Base-by-base conservation (phyloP, 2,797 vertebrate species). In the Neopelma chrysocephalum region DNA sequence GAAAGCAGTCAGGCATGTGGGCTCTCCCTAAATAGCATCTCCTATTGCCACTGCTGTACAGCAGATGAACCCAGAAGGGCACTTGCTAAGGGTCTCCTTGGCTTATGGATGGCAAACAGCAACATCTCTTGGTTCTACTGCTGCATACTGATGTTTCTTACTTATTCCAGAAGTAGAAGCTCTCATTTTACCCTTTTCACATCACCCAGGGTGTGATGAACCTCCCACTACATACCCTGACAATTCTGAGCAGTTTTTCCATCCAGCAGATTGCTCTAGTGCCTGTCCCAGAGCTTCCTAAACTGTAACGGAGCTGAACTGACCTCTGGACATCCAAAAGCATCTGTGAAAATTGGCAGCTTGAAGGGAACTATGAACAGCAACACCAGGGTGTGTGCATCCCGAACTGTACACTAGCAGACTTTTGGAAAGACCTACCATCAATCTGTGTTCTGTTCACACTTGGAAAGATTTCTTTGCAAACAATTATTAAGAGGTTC, bases 311-410 rank as follows among this genome's bases (percentile, higher is more conserved):
- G 84, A 86, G 76, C 58, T 45, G 36, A 66, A 76, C 8, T 73
- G 89, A 94, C 76, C 93, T 84, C 66, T 2, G 3, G 72, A 58
- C 34, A 79, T 79, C 29, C 79, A 86, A 90, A 65, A 93, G 58
- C 76, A 94, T 78, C 91, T 93, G 93, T 81, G 80, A 95, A 96
- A 96, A 76, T 10, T 94, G 94, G 95, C 95, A 96, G 87, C 82
- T 86, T 56, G 79, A 56, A 75, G 54, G 62, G 64, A 93, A 50
- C 75, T 47, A 31, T 11, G 69, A 94, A 87, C 87, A 81, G 69
- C 51, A 90, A 40, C 76, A 83, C 26, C 47, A 81, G 85, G 18
- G 29, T 69, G 79, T 9, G 3, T 17, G 61, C 69, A 83, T 61
- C 42, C 82, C 81, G 43, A 82, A 48, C 1, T 72, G 69, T 42